Percentiles rank a stretch among this genome's conserved stretches.
phyloP scores from a whole-genome alignment of 2,113 vertebrate genomes.

The Octodon degus region DNA sequence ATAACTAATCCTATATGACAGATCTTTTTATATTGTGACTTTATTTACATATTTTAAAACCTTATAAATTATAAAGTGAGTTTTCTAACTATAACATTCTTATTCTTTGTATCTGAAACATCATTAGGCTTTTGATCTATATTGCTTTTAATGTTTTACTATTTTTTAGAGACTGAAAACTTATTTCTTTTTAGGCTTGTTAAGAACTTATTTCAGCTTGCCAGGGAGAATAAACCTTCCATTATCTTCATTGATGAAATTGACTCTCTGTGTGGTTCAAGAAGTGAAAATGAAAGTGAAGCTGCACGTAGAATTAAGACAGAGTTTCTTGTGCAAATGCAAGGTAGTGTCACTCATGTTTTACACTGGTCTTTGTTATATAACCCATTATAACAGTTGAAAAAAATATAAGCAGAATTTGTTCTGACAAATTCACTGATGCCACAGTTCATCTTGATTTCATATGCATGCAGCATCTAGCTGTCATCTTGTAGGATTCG shows the following conservation, averaged over 20 bases:
- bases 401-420: background rate
- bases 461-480: no score
- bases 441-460: background rate
- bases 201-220: constrained; percentile 96
- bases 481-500: background rate
- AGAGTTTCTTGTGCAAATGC: constrained; percentile 99
- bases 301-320: constrained; percentile 98
- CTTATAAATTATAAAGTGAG: background rate
- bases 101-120: background rate
- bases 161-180: constrained; percentile 49
- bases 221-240: constrained; percentile 96
- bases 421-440: background rate
- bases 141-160: background rate
- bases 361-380: background rate
- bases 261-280: constrained; percentile 96
- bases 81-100: background rate
- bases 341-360: constrained; percentile 87
- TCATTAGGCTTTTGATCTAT: background rate
- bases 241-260: constrained; percentile 99
- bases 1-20: background rate
- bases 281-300: constrained; percentile 98
- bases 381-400: background rate
- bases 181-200: constrained; percentile 90
- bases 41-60: background rate
- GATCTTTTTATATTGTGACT: background rate